phyloP scores from a whole-genome alignment of 2,113 vertebrate species.

The Craseonycteris thonglongyai region DNA sequence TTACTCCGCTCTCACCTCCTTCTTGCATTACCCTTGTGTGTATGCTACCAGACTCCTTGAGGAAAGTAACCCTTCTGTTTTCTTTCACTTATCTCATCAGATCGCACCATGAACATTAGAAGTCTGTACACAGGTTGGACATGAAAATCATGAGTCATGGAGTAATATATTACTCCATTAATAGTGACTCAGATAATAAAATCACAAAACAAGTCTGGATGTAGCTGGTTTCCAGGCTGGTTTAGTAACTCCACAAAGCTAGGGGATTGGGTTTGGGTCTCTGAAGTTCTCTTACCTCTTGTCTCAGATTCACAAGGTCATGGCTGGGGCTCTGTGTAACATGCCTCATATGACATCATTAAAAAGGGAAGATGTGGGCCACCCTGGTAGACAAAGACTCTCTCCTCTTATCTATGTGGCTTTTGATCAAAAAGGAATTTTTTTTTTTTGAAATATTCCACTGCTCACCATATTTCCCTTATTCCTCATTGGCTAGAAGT shows the following conservation, averaged over 20 bases:
- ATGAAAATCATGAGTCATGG: neutral
- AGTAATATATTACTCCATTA: neutral
- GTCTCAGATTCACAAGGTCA: neutral
- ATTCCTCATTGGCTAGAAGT: neutral
- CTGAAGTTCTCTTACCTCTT: neutral
- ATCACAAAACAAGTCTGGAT: neutral
- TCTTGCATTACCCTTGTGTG: neutral
- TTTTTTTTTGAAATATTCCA: neutral
- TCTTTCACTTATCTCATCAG: neutral
- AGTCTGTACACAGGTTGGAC: neutral
- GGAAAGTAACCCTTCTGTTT: neutral
- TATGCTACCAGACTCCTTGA: neutral
- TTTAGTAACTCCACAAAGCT: neutral
- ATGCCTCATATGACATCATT: neutral
- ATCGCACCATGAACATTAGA: neutral
- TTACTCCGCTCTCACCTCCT: neutral
- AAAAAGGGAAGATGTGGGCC: neutral
- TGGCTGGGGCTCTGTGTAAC: neutral
- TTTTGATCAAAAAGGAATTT: neutral
- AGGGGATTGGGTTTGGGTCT: neutral
- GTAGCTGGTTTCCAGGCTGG: neutral
- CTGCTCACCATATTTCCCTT: neutral
- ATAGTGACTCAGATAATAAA: neutral
- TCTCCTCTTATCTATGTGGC: neutral
- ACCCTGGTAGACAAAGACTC: neutral